Percentiles rank a stretch among this genome's conserved stretches.
Conservation (phyloP, 2,797 vertebrate genomes). For the Eidolon dupreanum region DNA sequence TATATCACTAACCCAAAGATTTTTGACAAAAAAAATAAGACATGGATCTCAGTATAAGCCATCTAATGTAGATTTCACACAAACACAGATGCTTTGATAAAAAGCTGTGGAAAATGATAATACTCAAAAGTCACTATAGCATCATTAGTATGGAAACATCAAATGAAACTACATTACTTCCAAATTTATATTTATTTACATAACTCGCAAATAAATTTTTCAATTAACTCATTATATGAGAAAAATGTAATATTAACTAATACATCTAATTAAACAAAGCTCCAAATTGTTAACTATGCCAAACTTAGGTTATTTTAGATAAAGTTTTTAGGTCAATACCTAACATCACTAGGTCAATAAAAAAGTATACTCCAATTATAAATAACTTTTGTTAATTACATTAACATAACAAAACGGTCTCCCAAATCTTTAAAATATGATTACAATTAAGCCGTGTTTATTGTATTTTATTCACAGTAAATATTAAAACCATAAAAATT, state of each 20-base stretch:
- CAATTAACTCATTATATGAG: constrained; percentile 31
- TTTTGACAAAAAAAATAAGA: not conserved
- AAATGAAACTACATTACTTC: not conserved
- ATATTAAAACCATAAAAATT: not conserved
- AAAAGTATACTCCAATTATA: not conserved
- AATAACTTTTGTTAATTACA: constrained; percentile 17
- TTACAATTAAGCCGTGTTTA: not conserved
- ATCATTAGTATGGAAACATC: not conserved
- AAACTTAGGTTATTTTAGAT: not conserved
- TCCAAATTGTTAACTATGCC: constrained; percentile 8
- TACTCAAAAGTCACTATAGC: not conserved
- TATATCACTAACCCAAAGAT: not conserved
- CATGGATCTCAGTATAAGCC: not conserved
- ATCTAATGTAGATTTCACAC: not conserved
- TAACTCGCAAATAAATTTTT: not conserved
- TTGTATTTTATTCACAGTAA: not conserved
- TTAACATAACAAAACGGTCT: not conserved
- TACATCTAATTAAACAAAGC: constrained; percentile 22
- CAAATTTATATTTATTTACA: not conserved
- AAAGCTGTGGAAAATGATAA: not conserved
- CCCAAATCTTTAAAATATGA: not conserved
- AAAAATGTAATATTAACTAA: constrained; percentile 13
- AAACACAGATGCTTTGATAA: not conserved
- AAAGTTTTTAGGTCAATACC: not conserved
- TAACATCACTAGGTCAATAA: not conserved